A percentile compares a stretch with the other conserved stretches of the same genome.
Conservation (phyloP, 2,888 invertebrate genomes). For the Thereva nobilitata region DNA sequence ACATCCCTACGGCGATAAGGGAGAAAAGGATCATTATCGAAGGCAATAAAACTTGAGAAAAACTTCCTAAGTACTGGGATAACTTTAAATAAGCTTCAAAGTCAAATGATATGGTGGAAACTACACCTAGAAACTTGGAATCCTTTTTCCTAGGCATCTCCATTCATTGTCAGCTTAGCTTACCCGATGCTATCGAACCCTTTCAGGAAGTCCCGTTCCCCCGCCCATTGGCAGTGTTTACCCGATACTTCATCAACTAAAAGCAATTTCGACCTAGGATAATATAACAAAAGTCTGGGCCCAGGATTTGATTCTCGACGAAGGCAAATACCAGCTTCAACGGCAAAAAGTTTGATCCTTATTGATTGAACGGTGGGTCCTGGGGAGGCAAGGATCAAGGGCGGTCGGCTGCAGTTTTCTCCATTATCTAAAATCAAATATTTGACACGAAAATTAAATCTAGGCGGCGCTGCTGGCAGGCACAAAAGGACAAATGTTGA, state of each 20-base stretch:
- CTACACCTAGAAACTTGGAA: not conserved
- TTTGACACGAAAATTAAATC: constrained; percentile 19
- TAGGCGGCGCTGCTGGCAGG: not conserved
- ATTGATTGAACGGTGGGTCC: not conserved
- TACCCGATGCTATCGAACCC: too few relatives aligned
- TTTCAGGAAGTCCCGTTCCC: too few relatives aligned
- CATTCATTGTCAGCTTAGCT: too few relatives aligned
- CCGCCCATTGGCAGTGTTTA: constrained; percentile 4
- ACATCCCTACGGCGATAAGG: too few relatives aligned
- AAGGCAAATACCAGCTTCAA: too few relatives aligned
- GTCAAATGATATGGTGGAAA: constrained; percentile 14
- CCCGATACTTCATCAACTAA: constrained; percentile 28
- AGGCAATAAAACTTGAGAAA: too few relatives aligned
- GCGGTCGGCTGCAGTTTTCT: not conserved
- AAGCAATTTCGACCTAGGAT: constrained; percentile 25
- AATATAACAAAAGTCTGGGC: constrained; percentile 13
- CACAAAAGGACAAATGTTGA: constrained; percentile 3
- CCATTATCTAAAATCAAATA: constrained; percentile 28
- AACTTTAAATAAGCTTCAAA: constrained; percentile 18
- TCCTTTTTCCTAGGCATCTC: too few relatives aligned
- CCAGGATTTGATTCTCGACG: too few relatives aligned
- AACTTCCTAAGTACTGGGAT: constrained; percentile 1
- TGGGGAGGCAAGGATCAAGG: not conserved
- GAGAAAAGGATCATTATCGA: too few relatives aligned
- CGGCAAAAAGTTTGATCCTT: too few relatives aligned